Percentiles rank a stretch among this genome's conserved stretches.
phyloP scores from a whole-genome alignment of 1,140 invertebrate genomes.

The Rhyzopertha dominica region DNA sequence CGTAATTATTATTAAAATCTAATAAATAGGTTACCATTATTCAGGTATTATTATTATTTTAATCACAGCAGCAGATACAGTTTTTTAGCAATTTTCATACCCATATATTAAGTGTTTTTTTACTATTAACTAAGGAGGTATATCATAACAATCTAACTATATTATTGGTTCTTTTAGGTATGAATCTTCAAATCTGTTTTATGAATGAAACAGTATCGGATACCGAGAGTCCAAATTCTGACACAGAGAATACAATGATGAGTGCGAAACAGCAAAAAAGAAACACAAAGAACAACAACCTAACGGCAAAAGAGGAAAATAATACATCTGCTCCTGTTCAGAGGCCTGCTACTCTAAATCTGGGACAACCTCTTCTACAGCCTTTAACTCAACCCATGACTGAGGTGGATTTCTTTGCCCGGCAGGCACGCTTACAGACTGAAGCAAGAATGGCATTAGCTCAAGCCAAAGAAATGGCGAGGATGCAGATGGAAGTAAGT shows the following conservation, averaged over 20 bases:
- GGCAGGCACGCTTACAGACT: slow-evolving; percentile 79
- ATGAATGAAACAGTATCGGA: slow-evolving; percentile 90
- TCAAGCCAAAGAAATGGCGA: slow-evolving; percentile 87
- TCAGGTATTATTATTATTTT: no score
- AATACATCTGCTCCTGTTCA: slow-evolving; percentile 22
- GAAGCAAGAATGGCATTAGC: slow-evolving; percentile 85
- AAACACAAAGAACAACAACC: slow-evolving; percentile 26
- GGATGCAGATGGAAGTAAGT: slow-evolving; percentile 85
- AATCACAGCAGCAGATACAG: no score
- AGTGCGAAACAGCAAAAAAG: slow-evolving; percentile 42
- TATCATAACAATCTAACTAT: no score
- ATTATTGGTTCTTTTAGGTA: no score
- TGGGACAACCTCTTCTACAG: slow-evolving; percentile 35
- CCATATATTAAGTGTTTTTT: no score
- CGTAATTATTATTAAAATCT: no score
- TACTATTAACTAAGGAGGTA: no score
- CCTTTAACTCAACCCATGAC: slow-evolving; percentile 42
- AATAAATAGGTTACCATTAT: no score
- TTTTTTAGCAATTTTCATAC: no score
- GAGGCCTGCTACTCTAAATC: slow-evolving; percentile 39
- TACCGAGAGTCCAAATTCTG: slow-evolving; percentile 67
- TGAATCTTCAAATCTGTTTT: slow-evolving; percentile 92
- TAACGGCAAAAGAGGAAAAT: slow-evolving; percentile 23
- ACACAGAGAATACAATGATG: slow-evolving; percentile 51
- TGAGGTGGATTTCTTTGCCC: slow-evolving; percentile 71